These are phyloP conservation scores for Psittacula derbiana DNA, from an alignment of 2,797 vertebrate species.

Conservation along the genomic window DNA sequence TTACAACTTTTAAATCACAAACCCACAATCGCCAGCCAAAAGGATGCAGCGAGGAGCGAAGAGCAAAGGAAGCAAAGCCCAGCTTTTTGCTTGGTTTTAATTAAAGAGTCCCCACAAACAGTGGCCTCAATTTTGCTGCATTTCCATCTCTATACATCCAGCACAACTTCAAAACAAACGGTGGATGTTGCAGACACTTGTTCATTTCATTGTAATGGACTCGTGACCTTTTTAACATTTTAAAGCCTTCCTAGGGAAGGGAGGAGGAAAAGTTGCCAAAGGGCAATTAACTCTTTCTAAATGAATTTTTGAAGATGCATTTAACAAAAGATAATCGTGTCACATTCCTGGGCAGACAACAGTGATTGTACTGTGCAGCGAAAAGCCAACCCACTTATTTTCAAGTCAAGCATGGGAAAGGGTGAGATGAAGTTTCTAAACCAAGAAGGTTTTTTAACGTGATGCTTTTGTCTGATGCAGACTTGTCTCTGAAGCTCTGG, in stretches of 20 bases:
- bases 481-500: neutral
- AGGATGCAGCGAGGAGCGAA: neutral
- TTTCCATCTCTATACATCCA: constrained; percentile 28
- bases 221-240: constrained; percentile 72
- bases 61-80: neutral
- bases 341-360: constrained; percentile 40
- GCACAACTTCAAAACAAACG: constrained; percentile 47
- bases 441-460: neutral
- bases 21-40: neutral
- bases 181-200: constrained; percentile 84
- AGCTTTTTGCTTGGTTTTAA: neutral
- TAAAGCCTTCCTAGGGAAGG: constrained; percentile 60
- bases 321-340: constrained; percentile 28
- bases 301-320: constrained; percentile 64
- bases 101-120: neutral
- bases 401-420: constrained; percentile 49
- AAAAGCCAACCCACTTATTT: constrained; percentile 31
- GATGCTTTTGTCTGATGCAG: neutral
- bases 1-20: neutral
- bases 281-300: constrained; percentile 82
- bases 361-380: constrained; percentile 77
- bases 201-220: constrained; percentile 79
- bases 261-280: constrained; percentile 59
- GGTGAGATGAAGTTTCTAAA: constrained; percentile 55
- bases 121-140: neutral